Evolutionary conservation across 1,140 invertebrate genomes (phyloP).

Genomic region (Formica selysi): DNA sequence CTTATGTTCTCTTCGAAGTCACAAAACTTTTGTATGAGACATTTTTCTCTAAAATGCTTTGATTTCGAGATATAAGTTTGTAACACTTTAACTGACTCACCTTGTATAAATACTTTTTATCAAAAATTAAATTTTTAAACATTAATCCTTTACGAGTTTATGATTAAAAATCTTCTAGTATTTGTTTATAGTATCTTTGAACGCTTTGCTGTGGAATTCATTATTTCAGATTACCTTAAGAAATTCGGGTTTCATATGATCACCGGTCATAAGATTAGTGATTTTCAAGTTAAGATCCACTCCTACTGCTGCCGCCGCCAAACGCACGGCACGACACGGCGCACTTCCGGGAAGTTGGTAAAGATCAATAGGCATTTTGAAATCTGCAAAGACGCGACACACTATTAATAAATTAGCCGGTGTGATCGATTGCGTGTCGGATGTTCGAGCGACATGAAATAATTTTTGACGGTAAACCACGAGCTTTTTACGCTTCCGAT

Average conservation of each 20-base stretch:
- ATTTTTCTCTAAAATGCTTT: too few species aligned
- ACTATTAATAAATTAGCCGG: conserved; percentile 15
- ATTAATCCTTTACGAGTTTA: neutral
- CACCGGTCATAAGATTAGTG: conserved; percentile 85
- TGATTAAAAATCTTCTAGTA: neutral
- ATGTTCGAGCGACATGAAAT: neutral
- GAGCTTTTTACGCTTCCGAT: neutral
- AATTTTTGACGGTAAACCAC: neutral
- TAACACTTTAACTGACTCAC: too few species aligned
- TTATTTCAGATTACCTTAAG: conserved; percentile 77
- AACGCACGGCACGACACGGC: conserved; percentile 87
- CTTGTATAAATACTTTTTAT: neutral
- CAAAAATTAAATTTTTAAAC: neutral
- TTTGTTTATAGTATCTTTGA: neutral
- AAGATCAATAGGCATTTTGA: conserved; percentile 83
- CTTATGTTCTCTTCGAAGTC: too few species aligned
- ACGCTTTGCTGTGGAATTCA: neutral
- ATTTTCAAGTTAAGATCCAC: conserved; percentile 86
- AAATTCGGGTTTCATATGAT: conserved; percentile 87
- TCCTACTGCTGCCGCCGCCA: conserved; percentile 87
- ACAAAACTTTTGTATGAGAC: too few species aligned
- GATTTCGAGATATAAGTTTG: too few species aligned
- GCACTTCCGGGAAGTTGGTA: conserved; percentile 87
- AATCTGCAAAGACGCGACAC: conserved; percentile 36
- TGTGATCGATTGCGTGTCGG: conserved; percentile 26